Evolutionary conservation across 2,797 vertebrate species (phyloP).

Genomic region (Lutra lutra): DNA sequence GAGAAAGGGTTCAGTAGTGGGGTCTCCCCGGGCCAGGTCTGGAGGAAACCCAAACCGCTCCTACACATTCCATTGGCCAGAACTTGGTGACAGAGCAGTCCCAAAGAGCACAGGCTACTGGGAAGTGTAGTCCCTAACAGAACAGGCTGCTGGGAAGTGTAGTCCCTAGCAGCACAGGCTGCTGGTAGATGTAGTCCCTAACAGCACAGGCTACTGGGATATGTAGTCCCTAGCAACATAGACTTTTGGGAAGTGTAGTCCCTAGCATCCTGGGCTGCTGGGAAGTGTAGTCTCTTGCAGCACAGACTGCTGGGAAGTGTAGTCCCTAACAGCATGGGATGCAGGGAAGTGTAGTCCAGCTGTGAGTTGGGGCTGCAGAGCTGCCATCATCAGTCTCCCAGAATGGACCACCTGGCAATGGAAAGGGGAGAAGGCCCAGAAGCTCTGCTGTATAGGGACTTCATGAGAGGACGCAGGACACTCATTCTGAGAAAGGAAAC

Average conservation of each 20-base stretch:
- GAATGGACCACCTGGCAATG: neutral
- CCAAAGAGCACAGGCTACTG: neutral
- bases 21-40: neutral
- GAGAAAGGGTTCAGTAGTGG: no score
- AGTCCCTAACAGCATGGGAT: neutral
- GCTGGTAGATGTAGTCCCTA: neutral
- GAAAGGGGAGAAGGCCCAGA: neutral
- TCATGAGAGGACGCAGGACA: neutral
- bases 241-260: neutral
- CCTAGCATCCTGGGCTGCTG: neutral
- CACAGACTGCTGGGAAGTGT: neutral
- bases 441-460: neutral
- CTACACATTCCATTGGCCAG: neutral
- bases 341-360: neutral
- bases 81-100: neutral
- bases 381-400: no score
- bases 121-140: neutral
- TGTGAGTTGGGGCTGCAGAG: fast-evolving
- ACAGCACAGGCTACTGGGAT: neutral
- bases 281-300: neutral
- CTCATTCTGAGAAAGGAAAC: neutral
- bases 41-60: no score
- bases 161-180: neutral
- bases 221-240: fast-evolving
- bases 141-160: neutral